Evolutionary conservation across 2,888 invertebrate species (phyloP).

Genomic region (Conistra vaccinii): DNA sequence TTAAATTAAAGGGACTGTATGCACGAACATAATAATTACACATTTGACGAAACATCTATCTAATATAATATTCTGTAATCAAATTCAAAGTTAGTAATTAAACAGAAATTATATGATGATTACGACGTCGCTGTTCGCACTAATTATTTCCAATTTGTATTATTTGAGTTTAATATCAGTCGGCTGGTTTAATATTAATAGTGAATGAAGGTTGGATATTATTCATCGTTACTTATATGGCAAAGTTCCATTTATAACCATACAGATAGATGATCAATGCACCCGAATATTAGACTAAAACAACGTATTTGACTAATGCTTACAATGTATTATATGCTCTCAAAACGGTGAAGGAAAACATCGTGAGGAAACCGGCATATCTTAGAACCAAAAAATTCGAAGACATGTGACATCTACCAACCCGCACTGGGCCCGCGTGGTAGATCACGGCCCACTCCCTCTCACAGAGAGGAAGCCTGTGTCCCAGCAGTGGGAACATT

Average conservation of each 20-base stretch:
- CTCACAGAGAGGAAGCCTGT: too few species aligned
- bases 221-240: background rate
- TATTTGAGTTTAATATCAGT: conserved; percentile 3
- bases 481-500: too few species aligned
- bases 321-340: too few species aligned
- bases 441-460: too few species aligned
- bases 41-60: conserved; percentile 3
- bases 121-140: background rate
- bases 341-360: too few species aligned
- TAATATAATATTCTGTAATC: conserved; percentile 2
- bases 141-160: conserved; percentile 17
- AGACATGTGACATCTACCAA: too few species aligned
- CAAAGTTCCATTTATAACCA: background rate
- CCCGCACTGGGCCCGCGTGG: too few species aligned
- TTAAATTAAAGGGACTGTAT: background rate
- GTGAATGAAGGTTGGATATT: background rate
- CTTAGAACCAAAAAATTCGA: too few species aligned
- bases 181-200: background rate
- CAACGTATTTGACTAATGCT: background rate
- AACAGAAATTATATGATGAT: conserved; percentile 1
- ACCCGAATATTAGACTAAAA: background rate
- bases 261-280: background rate
- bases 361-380: too few species aligned
- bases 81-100: conserved; percentile 17
- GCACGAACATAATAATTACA: background rate